phyloP scores from a whole-genome alignment of 2,797 vertebrate genomes.

The Tiaroga cobitis region DNA sequence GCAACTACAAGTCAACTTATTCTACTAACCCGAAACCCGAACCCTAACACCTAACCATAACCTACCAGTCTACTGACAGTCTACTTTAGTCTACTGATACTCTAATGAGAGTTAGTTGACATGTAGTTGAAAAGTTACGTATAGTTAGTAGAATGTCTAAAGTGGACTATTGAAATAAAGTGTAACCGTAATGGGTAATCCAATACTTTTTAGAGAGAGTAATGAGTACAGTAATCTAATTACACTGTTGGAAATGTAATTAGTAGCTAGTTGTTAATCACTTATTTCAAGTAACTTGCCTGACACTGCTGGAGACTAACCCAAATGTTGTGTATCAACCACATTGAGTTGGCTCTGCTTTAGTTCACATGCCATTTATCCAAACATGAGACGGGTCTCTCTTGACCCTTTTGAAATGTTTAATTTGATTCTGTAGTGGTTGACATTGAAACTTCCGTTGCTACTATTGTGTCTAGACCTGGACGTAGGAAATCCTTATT shows the following conservation, averaged over 20 bases:
- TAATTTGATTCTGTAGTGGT: conserved; percentile 21
- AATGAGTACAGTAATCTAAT: background rate
- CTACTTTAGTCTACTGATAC: no score
- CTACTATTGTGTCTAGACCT: background rate
- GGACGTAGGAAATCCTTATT: background rate
- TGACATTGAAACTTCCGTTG: background rate
- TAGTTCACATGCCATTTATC: conserved; percentile 61
- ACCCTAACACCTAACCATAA: no score
- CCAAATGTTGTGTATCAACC: background rate
- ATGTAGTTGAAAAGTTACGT: no score
- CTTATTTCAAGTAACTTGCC: background rate
- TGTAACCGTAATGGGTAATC: no score
- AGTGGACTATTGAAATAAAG: no score
- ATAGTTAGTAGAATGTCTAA: no score
- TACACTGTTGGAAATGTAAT: background rate
- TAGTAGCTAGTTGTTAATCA: no score
- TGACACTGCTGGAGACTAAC: background rate
- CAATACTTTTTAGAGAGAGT: background rate
- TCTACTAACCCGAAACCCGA: no score
- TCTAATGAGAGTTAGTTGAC: no score
- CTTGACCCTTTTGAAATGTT: conserved; percentile 60
- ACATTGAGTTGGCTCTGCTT: conserved; percentile 66
- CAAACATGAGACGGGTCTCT: conserved; percentile 42
- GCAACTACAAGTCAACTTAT: no score
- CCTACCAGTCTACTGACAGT: no score